Percentiles rank a stretch among this genome's conserved stretches.
Conservation (phyloP, 2,888 invertebrate species). For the Heteromyza rotundicornis region DNA sequence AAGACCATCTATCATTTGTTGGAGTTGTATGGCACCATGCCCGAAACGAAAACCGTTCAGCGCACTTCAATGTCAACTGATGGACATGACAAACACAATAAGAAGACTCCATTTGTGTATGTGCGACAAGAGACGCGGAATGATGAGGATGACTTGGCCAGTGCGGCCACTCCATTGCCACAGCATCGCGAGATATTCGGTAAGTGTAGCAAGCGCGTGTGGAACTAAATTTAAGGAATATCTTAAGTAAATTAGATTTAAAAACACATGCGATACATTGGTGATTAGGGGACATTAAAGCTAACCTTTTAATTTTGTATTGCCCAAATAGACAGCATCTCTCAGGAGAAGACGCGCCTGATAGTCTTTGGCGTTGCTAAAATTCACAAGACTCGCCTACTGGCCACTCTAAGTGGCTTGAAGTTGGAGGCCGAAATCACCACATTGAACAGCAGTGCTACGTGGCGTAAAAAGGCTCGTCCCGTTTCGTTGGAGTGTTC, state of each 20-base stretch:
- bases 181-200: slow-evolving; percentile 54
- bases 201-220: slow-evolving; percentile 12
- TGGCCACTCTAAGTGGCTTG: slow-evolving; percentile 90
- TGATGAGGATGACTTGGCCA: slow-evolving; percentile 64
- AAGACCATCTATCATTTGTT: slow-evolving; percentile 90
- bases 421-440: slow-evolving; percentile 95
- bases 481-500: slow-evolving; percentile 77
- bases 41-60: slow-evolving; percentile 88
- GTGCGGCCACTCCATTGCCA: slow-evolving; percentile 59
- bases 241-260: too few relatives aligned
- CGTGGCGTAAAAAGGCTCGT: slow-evolving; percentile 84
- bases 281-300: not conserved
- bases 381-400: slow-evolving; percentile 82
- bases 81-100: slow-evolving; percentile 66
- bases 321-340: slow-evolving; percentile 46
- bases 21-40: slow-evolving; percentile 92
- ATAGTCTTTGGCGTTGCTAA: slow-evolving; percentile 87
- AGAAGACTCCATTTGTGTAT: slow-evolving; percentile 67
- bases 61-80: slow-evolving; percentile 46
- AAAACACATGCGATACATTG: too few relatives aligned
- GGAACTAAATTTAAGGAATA: not conserved
- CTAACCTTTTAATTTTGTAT: not conserved
- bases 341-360: slow-evolving; percentile 73
- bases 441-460: slow-evolving; percentile 87
- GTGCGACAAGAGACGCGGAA: slow-evolving; percentile 50